Evolutionary conservation across 2,888 invertebrate genomes (phyloP).

Genomic region (Vannuccia rotundouncinata): DNA sequence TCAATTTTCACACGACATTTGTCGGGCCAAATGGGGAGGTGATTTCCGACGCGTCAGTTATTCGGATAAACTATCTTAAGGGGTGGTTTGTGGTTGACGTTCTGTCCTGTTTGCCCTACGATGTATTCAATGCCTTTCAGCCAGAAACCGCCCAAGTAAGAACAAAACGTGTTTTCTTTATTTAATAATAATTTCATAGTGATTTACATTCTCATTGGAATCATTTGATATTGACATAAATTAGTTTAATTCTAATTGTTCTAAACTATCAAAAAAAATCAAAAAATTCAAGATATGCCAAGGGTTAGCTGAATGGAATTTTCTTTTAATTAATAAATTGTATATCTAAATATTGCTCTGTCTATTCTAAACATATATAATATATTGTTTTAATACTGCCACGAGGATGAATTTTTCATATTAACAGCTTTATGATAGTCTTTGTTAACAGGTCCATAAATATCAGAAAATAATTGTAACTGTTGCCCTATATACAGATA

Average conservation of each 20-base stretch:
- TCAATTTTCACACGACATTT: slow-evolving; percentile 99
- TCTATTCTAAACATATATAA: too few relatives aligned
- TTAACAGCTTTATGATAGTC: too few relatives aligned
- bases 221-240: neutral
- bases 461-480: too few relatives aligned
- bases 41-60: slow-evolving; percentile 83
- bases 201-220: neutral
- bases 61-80: slow-evolving; percentile 78
- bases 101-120: slow-evolving; percentile 96
- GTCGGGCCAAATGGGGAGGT: slow-evolving; percentile 78
- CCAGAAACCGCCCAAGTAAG: slow-evolving; percentile 50
- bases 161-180: neutral
- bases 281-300: too few relatives aligned
- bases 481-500: too few relatives aligned
- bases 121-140: slow-evolving; percentile 99
- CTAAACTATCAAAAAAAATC: neutral
- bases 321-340: too few relatives aligned
- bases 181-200: neutral
- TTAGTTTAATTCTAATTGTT: neutral
- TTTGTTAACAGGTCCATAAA: too few relatives aligned
- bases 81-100: slow-evolving; percentile 99
- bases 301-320: too few relatives aligned
- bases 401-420: too few relatives aligned
- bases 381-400: too few relatives aligned
- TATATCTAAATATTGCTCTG: too few relatives aligned